phyloP scores from a whole-genome alignment of 2,888 invertebrate genomes.

The Timema cristinae region DNA sequence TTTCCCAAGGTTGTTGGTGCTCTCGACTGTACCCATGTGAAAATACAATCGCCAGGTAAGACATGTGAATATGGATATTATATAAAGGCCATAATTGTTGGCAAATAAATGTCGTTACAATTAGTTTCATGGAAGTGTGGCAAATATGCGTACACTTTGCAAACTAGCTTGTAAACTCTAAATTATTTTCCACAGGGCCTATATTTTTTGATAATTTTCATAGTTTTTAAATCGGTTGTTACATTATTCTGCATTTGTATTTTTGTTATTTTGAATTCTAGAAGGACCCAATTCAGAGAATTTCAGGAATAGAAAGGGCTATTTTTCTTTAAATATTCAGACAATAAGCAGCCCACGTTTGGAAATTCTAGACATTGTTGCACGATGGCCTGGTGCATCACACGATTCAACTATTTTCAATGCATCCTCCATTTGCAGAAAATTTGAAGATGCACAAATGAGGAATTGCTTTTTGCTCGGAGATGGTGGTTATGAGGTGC shows the following conservation, averaged over 20 bases:
- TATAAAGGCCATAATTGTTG: neutral
- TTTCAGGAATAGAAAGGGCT: conserved; percentile 24
- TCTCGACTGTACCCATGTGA: conserved; percentile 18
- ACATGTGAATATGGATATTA: neutral
- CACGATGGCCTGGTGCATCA: conserved; percentile 37
- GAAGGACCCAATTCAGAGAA: conserved; percentile 20
- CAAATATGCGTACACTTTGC: no score
- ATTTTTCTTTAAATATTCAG: conserved; percentile 27
- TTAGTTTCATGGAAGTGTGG: neutral
- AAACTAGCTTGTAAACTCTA: no score
- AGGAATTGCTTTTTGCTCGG: conserved; percentile 33
- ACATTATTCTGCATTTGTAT: neutral
- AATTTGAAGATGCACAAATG: conserved; percentile 31
- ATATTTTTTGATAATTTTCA: no score
- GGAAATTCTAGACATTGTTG: conserved; percentile 35
- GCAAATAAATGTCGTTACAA: neutral
- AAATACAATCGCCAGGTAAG: conserved; percentile 16
- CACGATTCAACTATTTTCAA: conserved; percentile 37
- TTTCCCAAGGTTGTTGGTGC: conserved; percentile 15
- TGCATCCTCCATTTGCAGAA: conserved; percentile 29
- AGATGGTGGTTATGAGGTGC: conserved; percentile 33
- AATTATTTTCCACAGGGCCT: no score
- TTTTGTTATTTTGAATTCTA: neutral
- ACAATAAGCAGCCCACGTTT: conserved; percentile 30
- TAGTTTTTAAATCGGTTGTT: neutral